Percentiles rank a stretch among this genome's conserved stretches.
phyloP scores from a whole-genome alignment of 2,797 vertebrate genomes.

The Hyperoplus lanceolatus region DNA sequence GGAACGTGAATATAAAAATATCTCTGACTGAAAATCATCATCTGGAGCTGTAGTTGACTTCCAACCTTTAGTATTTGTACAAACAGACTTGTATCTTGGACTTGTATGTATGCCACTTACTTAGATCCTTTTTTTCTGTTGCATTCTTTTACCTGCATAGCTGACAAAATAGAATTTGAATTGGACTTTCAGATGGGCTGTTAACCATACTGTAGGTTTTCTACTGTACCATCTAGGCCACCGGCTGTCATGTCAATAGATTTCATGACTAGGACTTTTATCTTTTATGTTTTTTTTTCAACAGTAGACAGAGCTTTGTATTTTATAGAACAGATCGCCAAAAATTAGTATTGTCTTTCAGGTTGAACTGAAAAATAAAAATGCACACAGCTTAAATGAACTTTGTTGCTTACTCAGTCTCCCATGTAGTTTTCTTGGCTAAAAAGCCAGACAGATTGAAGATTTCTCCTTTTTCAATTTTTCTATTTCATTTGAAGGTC shows the following conservation, averaged over 20 bases:
- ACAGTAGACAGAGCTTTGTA: background rate
- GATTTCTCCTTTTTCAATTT: conserved; percentile 2
- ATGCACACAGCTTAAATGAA: background rate
- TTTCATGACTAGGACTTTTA: background rate
- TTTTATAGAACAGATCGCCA: background rate
- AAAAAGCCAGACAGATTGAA: no score
- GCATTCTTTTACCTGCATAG: background rate
- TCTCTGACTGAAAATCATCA: background rate
- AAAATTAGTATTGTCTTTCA: background rate
- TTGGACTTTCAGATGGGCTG: background rate
- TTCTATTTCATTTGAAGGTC: conserved; percentile 3
- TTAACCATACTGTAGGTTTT: background rate
- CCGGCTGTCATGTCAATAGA: background rate
- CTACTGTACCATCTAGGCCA: background rate
- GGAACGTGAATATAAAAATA: conserved; percentile 34
- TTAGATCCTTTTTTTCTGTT: no score
- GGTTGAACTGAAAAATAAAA: conserved; percentile 27
- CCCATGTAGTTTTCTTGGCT: background rate
- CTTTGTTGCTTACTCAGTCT: background rate
- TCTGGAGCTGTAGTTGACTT: background rate
- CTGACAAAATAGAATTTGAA: background rate
- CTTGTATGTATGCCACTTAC: background rate
- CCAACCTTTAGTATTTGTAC: background rate
- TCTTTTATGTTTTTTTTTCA: background rate
- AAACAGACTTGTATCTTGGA: background rate